phyloP scores from a whole-genome alignment of 2,888 invertebrate species.

The Hipparchia semele region DNA sequence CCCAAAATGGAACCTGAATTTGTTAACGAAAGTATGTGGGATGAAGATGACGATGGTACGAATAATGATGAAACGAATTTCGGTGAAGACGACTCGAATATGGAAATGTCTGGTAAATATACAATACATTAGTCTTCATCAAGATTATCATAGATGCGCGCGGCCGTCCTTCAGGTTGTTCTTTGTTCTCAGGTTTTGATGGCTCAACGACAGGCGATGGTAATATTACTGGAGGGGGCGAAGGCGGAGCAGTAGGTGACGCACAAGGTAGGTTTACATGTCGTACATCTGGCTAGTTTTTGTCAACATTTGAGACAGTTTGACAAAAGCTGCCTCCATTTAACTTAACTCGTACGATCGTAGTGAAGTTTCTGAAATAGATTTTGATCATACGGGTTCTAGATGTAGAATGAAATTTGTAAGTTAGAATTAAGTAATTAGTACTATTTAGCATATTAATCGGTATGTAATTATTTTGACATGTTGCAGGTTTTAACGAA shows the following conservation, averaged over 20 bases:
- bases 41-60: conserved; percentile 84
- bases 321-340: conserved; percentile 37
- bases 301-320: conserved; percentile 26
- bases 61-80: conserved; percentile 85
- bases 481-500: conserved; percentile 39
- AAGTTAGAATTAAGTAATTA: conserved; percentile 53
- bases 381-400: conserved; percentile 48
- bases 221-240: conserved; percentile 75
- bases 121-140: background rate
- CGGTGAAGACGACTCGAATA: conserved; percentile 86
- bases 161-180: background rate
- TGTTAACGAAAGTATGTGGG: conserved; percentile 84
- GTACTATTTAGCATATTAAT: conserved; percentile 27
- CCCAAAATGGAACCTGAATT: conserved; percentile 88
- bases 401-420: conserved; percentile 75
- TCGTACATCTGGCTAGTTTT: conserved; percentile 41
- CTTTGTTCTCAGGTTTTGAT: conserved; percentile 68
- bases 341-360: conserved; percentile 44
- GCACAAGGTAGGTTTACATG: conserved; percentile 82
- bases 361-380: background rate
- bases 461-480: conserved; percentile 31
- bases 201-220: conserved; percentile 79
- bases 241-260: conserved; percentile 81
- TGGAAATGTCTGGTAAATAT: conserved; percentile 83
- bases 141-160: background rate